Evolutionary conservation across 2,888 invertebrate genomes (phyloP).

Genomic region (Ichneumon xanthorius): DNA sequence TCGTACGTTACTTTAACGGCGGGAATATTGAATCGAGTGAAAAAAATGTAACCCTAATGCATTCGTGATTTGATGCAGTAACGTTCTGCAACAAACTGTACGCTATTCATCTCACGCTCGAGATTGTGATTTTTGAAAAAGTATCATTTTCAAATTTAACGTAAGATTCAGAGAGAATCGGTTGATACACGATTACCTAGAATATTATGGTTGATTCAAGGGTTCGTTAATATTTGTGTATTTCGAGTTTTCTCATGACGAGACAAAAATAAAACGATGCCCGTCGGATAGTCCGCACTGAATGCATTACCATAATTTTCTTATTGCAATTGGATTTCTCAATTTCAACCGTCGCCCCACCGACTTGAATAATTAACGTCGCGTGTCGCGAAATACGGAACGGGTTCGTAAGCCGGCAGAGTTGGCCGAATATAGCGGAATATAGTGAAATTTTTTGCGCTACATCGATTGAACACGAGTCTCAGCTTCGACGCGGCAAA

Average conservation of each 20-base stretch:
- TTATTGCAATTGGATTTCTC: not conserved
- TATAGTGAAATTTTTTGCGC: slow-evolving; percentile 13
- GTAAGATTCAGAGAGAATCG: not conserved
- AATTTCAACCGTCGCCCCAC: not conserved
- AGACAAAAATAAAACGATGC: not conserved
- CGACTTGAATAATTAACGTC: slow-evolving; percentile 40
- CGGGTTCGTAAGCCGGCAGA: slow-evolving; percentile 19
- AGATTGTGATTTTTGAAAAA: not conserved
- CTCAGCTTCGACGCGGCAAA: slow-evolving; percentile 10
- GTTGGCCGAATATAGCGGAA: slow-evolving; percentile 13
- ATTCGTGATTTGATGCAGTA: slow-evolving; percentile 7
- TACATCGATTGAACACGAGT: slow-evolving; percentile 48
- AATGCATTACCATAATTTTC: not conserved
- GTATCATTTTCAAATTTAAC: not conserved
- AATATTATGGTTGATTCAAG: no score
- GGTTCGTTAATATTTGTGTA: not conserved
- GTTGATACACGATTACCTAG: not conserved
- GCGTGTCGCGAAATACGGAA: slow-evolving; percentile 41
- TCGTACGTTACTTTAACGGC: slow-evolving; percentile 12
- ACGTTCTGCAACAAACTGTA: not conserved
- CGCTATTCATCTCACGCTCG: not conserved
- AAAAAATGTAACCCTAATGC: slow-evolving; percentile 2
- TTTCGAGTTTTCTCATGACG: not conserved
- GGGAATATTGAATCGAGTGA: not conserved
- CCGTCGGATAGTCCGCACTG: not conserved